A percentile compares a stretch with the other conserved stretches of the same genome.
phyloP scores from a whole-genome alignment of 2,797 vertebrate genomes.

The Rhinogobio ventralis region DNA sequence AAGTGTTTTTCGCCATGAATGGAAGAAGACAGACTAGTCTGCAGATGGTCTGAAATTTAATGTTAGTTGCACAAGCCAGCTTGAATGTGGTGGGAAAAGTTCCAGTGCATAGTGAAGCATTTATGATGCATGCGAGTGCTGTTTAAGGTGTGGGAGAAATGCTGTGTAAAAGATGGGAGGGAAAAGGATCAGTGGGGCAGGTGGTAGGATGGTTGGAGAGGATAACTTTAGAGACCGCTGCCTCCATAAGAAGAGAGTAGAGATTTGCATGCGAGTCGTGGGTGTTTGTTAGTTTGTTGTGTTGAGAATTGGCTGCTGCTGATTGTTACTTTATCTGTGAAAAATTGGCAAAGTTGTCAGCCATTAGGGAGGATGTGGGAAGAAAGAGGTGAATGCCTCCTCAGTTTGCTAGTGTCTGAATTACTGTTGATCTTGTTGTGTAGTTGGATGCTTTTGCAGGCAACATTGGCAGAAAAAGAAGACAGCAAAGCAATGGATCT shows the following conservation, averaged over 20 bases:
- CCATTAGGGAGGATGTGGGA: conserved; percentile 1
- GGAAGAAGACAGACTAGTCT: background rate
- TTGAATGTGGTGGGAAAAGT: background rate
- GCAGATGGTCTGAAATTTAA: background rate
- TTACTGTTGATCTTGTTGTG: background rate
- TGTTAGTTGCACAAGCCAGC: background rate
- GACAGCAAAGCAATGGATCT: background rate
- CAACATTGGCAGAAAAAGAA: background rate
- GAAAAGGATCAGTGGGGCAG: background rate
- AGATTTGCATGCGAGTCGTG: background rate
- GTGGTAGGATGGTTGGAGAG: background rate
- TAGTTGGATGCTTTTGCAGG: background rate
- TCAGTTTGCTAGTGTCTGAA: background rate
- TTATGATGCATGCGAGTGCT: background rate
- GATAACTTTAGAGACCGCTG: conserved; percentile 9
- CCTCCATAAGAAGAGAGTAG: background rate
- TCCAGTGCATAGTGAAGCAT: background rate
- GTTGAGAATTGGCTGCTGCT: background rate
- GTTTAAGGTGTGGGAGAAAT: conserved; percentile 6
- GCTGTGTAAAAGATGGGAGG: background rate
- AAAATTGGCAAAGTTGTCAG: conserved; percentile 5
- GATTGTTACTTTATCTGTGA: conserved; percentile 6
- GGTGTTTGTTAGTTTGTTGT: conserved; percentile 1
- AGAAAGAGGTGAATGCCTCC: conserved; percentile 6
- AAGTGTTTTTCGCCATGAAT: background rate